Percentiles rank a stretch among this genome's conserved stretches.
These are phyloP conservation scores for Oryzias woworae DNA, from an alignment of 2,113 vertebrate genomes.

Conservation along the genomic window DNA sequence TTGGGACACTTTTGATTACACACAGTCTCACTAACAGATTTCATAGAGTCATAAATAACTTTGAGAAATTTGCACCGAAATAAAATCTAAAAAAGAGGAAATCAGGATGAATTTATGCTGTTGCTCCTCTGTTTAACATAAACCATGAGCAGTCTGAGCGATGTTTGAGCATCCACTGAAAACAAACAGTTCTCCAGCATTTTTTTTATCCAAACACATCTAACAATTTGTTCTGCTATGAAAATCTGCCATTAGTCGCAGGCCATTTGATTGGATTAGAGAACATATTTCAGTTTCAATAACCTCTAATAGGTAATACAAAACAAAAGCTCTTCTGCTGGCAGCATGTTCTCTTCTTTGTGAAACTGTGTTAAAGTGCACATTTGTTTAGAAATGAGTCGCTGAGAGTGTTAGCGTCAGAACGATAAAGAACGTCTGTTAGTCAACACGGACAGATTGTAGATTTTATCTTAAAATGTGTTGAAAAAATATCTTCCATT, in stretches of 20 bases:
- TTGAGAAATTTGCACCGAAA: conserved; percentile 1
- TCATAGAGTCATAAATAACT: conserved; percentile 6
- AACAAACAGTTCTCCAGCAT: not conserved
- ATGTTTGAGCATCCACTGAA: not conserved
- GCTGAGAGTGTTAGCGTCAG: conserved; percentile 20
- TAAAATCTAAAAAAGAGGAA: no score
- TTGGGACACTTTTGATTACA: not conserved
- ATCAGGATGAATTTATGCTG: no score
- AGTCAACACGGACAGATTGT: conserved; percentile 32
- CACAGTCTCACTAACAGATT: conserved; percentile 1
- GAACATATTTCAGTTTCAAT: conserved; percentile 17
- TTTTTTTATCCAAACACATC: conserved; percentile 1
- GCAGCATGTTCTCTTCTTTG: conserved; percentile 24
- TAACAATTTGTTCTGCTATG: not conserved
- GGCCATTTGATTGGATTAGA: conserved; percentile 15
- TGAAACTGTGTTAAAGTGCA: conserved; percentile 3
- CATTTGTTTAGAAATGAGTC: conserved; percentile 37
- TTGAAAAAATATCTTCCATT: no score
- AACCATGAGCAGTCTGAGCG: no score
- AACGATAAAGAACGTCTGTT: no score
- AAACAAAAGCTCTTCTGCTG: conserved; percentile 18
- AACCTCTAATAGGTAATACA: conserved; percentile 28
- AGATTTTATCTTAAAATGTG: conserved; percentile 16
- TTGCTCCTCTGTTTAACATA: no score
- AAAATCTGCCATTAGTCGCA: not conserved